These are phyloP conservation scores for Serinus canaria DNA, from an alignment of 2,113 vertebrate species.

Conservation along the genomic window DNA sequence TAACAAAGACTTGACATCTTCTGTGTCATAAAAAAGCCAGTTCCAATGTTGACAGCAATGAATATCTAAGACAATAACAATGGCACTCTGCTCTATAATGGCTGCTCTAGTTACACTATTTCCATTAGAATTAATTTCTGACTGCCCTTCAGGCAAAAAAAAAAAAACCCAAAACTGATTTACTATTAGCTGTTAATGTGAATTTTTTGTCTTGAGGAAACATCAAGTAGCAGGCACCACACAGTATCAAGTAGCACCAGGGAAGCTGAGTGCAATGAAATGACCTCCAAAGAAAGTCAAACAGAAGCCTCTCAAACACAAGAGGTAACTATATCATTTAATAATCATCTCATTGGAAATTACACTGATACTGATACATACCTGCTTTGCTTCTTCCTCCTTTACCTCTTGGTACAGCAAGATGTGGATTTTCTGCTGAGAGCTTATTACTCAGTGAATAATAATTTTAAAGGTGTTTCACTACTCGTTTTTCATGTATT, in stretches of 20 bases:
- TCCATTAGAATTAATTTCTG: background rate
- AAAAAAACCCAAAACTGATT: background rate
- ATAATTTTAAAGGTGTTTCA: background rate
- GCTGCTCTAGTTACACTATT: background rate
- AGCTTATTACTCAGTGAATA: background rate
- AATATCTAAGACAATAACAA: background rate
- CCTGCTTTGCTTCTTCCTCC: background rate
- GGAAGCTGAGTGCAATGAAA: conserved; percentile 62
- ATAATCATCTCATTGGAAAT: background rate
- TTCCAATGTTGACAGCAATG: background rate
- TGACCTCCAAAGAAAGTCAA: conserved; percentile 66
- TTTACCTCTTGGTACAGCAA: background rate
- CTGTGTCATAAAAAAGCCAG: background rate
- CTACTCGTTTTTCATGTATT: background rate
- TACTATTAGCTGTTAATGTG: background rate
- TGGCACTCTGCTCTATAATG: background rate
- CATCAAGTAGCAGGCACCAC: conserved; percentile 73
- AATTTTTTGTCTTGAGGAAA: conserved; percentile 72
- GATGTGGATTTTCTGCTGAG: background rate
- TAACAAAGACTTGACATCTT: background rate
- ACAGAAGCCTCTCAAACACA: conserved; percentile 72
- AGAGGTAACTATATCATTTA: conserved; percentile 74
- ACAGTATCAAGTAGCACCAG: conserved; percentile 62
- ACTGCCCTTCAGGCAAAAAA: background rate
- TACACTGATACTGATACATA: background rate